Conservation (phyloP, 2,888 invertebrate species). For the Sesamia inferens region DNA sequence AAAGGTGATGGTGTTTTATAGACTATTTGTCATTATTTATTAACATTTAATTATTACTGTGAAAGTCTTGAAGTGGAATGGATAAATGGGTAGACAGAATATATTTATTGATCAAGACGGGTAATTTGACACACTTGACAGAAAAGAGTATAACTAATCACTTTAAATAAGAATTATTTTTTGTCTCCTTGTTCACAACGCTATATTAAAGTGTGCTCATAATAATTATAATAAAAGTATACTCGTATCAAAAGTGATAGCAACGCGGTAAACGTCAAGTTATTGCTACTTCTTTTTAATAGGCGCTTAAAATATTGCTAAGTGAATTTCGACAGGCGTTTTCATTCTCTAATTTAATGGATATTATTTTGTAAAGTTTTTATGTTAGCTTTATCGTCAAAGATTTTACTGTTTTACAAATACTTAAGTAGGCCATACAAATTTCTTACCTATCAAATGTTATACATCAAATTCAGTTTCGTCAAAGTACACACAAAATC, state of each 20-base stretch:
- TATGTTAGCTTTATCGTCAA: neutral
- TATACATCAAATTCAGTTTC: neutral
- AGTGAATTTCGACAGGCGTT: constrained; percentile 49
- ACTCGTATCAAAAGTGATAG: constrained; percentile 34
- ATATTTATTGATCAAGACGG: constrained; percentile 1
- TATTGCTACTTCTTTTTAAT: constrained; percentile 46
- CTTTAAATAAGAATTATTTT: neutral
- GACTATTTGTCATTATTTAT: constrained; percentile 40
- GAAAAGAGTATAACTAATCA: neutral
- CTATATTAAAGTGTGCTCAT: constrained; percentile 5
- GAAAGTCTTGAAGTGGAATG: constrained; percentile 9
- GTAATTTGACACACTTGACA: neutral
- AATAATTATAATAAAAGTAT: constrained; percentile 25
- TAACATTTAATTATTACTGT: constrained; percentile 40
- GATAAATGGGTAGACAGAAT: neutral
- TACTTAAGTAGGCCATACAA: neutral
- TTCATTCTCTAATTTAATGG: constrained; percentile 17
- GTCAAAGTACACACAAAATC: neutral
- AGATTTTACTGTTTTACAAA: neutral
- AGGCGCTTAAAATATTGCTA: constrained; percentile 57
- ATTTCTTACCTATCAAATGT: neutral
- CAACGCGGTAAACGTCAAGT: constrained; percentile 46
- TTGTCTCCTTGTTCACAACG: constrained; percentile 3
- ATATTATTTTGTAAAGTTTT: neutral
- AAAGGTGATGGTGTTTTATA: constrained; percentile 39